phyloP scores from a whole-genome alignment of 2,113 vertebrate species.

The Myocastor coypus region DNA sequence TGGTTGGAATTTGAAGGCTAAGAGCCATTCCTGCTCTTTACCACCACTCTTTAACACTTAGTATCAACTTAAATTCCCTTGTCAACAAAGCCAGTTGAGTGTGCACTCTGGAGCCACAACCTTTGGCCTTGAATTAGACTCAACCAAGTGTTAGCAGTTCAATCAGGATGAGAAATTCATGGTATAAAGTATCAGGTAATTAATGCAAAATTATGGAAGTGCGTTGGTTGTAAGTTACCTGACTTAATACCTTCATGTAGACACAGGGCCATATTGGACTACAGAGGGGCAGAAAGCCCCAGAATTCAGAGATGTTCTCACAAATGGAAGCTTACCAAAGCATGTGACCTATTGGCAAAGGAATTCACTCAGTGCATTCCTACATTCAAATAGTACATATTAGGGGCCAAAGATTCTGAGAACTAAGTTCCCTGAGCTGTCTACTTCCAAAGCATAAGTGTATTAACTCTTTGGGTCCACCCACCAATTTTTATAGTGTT shows the following conservation, averaged over 20 bases:
- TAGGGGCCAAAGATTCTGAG: background rate
- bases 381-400: background rate
- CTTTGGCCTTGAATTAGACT: conserved; percentile 11
- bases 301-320: conserved; percentile 56
- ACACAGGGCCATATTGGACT: background rate
- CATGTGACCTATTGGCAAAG: conserved; percentile 16
- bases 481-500: background rate
- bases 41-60: background rate
- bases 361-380: conserved; percentile 59
- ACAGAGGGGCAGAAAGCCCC: background rate
- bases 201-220: conserved; percentile 63
- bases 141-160: background rate
- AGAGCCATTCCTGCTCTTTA: background rate
- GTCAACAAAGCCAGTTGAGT: background rate
- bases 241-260: background rate
- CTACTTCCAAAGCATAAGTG: conserved; percentile 4
- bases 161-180: background rate
- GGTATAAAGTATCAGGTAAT: conserved; percentile 49
- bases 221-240: conserved; percentile 27
- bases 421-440: background rate
- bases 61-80: background rate
- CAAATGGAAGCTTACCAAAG: conserved; percentile 53
- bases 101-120: background rate
- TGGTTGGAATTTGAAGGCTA: background rate
- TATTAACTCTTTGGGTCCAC: conserved; percentile 6